phyloP scores from a whole-genome alignment of 2,888 invertebrate genomes.

The Rhaphigaster nebulosa region DNA sequence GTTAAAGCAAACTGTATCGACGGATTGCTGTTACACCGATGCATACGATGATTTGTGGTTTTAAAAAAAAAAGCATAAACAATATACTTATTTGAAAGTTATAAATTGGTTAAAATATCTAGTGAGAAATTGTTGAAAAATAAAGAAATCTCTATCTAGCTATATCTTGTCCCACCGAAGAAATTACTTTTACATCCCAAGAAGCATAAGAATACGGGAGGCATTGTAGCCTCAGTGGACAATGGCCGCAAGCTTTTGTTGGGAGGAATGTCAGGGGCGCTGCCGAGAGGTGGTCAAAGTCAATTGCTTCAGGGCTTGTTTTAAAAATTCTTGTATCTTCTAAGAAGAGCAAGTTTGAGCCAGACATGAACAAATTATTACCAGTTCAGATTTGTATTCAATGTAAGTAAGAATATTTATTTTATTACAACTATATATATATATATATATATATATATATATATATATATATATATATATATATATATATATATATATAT shows the following conservation, averaged over 20 bases:
- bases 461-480: too few relatives aligned
- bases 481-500: too few relatives aligned
- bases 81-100: too few relatives aligned
- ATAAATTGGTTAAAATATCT: too few relatives aligned
- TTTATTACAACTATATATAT: too few relatives aligned
- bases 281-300: neutral
- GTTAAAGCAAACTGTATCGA: too few relatives aligned
- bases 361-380: neutral
- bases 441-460: too few relatives aligned
- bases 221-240: neutral
- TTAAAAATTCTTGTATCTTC: neutral
- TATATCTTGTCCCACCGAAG: neutral
- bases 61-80: too few relatives aligned
- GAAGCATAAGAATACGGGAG: neutral
- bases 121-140: too few relatives aligned
- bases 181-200: neutral
- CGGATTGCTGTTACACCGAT: too few relatives aligned
- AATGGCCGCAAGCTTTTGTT: constrained; percentile 20
- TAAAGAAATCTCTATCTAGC: neutral
- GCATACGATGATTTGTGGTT: too few relatives aligned
- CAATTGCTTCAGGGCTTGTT: neutral
- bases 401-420: too few relatives aligned
- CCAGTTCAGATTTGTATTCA: neutral
- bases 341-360: neutral
- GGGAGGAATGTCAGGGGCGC: constrained; percentile 39